phyloP scores from a whole-genome alignment of 2,797 vertebrate species.

The Xyrichtys novacula region DNA sequence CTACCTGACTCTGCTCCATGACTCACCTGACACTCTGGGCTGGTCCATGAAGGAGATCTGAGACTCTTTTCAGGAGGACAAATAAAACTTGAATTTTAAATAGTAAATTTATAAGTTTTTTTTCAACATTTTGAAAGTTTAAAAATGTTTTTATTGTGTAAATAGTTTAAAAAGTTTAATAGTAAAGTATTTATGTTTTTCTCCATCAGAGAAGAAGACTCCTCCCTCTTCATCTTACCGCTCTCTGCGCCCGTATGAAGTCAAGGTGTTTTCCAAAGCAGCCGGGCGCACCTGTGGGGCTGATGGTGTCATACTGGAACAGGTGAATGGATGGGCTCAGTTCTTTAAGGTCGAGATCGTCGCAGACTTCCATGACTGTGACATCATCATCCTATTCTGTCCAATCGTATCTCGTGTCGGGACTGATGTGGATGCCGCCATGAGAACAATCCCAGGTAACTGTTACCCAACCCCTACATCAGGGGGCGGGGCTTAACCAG shows the following conservation, averaged over 20 bases:
- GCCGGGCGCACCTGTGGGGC: not conserved
- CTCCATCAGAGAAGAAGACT: not conserved
- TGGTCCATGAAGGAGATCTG: no score
- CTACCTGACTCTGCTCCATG: no score
- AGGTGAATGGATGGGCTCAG: not conserved
- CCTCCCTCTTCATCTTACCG: not conserved
- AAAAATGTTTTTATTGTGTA: no score
- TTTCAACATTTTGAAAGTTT: no score
- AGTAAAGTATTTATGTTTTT: no score
- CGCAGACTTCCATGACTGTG: not conserved
- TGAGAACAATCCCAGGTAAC: conserved; percentile 17
- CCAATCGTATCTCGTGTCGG: conserved; percentile 2
- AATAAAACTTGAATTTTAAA: no score
- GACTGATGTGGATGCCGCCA: conserved; percentile 17
- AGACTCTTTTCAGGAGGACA: no score
- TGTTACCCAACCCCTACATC: no score
- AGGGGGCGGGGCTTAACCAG: no score
- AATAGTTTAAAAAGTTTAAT: no score
- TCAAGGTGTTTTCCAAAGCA: not conserved
- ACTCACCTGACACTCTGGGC: no score
- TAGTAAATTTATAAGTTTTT: no score
- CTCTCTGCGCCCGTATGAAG: not conserved
- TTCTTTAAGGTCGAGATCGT: not conserved
- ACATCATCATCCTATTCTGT: conserved; percentile 42
- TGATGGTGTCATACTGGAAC: not conserved